Evolutionary conservation across 1,140 invertebrate species (phyloP), one percentile per base, ranked within the genome.

Genomic region (Trichonephila clavipes): DNA sequence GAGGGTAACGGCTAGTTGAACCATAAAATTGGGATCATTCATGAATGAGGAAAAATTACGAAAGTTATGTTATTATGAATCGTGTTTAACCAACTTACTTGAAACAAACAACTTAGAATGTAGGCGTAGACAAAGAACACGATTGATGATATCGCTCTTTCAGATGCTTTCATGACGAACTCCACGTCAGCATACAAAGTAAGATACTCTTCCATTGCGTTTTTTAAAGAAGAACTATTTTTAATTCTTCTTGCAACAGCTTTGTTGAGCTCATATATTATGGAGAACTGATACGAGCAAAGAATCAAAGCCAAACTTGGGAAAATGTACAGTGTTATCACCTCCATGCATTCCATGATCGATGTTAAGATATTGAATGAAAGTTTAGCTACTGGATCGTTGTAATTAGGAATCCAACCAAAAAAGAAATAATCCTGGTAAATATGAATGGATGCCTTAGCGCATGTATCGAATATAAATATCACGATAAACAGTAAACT

Each of bases 101-200:
- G 91, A 87, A 77, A 92, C 19, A 92, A 19, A 21, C 82, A 86
- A 34, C 91, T 72, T 21, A 92, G 34, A 40, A 83, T 92, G 18
- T 92, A 92, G 7, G 12, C 82, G 21, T 92, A 92, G 1, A 92
- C 59, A n/a, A 92, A 87, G 28, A 92, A 92, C 58, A 77, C 58
- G 8, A 92, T 86, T 64, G 91, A 64, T 3, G 91, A 92, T 61
- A 86, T 28, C 16, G 81, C 83, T 69, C 51, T 92, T 87, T 92
- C 91, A 34, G 91, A 62, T 1, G 24, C 1, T n/a, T 59, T 86
- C 19, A 87, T 40, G 12, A 44, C 61, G 6, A n/a, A 34, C 34
- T 82, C 34, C 18, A 92, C 34, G 1, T 40, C n/a, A 0, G 62
- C 18, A 40, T 92, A 92, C 28, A 92, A 92, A 12, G 24, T 28